Conservation (phyloP, 1,140 invertebrate species). For the Drosophila repletoides region DNA sequence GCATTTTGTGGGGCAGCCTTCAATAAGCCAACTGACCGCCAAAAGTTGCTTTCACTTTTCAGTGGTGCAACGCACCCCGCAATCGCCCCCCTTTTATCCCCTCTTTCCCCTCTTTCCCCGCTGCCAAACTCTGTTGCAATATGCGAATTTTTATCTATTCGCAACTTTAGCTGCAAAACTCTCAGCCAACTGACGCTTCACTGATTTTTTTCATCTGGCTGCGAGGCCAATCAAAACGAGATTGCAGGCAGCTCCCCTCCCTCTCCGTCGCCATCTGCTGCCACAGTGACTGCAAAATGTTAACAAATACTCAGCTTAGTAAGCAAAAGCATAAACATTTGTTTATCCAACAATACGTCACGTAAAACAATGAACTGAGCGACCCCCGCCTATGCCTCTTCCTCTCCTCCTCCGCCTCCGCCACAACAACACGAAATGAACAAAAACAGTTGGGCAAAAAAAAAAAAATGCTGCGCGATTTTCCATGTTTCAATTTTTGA, state of each 20-base stretch:
- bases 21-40: constrained; percentile 75
- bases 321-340: constrained; percentile 69
- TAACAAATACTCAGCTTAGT: constrained; percentile 42
- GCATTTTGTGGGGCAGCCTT: constrained; percentile 41
- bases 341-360: constrained; percentile 54
- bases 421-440: neutral
- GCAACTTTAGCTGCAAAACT: constrained; percentile 2
- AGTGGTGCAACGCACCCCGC: neutral
- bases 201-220: constrained; percentile 21
- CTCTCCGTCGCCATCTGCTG: neutral
- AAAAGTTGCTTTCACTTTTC: constrained; percentile 65
- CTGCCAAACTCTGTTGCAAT: neutral
- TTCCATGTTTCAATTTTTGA: constrained; percentile 64
- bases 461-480: constrained; percentile 31
- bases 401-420: neutral
- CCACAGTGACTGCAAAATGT: constrained; percentile 1
- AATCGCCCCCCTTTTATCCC: neutral
- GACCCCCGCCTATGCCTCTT: constrained; percentile 13
- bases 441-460: constrained; percentile 20
- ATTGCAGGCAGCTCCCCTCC: constrained; percentile 31
- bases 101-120: neutral
- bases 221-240: constrained; percentile 44
- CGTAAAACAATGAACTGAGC: constrained; percentile 55
- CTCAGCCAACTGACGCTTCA: constrained; percentile 11
- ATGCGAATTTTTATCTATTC: constrained; percentile 17